phyloP scores from a whole-genome alignment of 2,888 invertebrate genomes.

The Emmelina monodactyla region DNA sequence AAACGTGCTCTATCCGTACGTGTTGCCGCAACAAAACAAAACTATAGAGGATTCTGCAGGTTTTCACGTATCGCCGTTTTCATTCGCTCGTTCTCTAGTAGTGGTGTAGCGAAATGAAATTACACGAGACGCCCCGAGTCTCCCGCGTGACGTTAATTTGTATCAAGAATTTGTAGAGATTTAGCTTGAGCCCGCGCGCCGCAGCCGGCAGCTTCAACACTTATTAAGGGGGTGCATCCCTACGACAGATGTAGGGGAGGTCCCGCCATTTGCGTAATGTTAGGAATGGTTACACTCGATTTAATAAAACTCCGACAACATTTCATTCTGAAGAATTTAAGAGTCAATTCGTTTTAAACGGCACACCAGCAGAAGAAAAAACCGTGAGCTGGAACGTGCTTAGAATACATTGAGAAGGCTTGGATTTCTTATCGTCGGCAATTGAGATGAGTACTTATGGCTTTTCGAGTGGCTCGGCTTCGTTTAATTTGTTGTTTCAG shows the following conservation, averaged over 20 bases:
- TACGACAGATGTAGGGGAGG: slow-evolving; percentile 66
- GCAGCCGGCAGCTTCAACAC: slow-evolving; percentile 64
- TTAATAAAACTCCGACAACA: slow-evolving; percentile 65
- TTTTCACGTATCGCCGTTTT: slow-evolving; percentile 15
- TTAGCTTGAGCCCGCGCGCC: slow-evolving; percentile 59
- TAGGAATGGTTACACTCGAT: slow-evolving; percentile 66
- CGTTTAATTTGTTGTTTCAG: slow-evolving; percentile 67
- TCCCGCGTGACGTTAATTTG: slow-evolving; percentile 60
- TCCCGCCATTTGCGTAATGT: slow-evolving; percentile 64
- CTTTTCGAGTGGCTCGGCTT: slow-evolving; percentile 65
- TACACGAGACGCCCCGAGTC: slow-evolving; percentile 47
- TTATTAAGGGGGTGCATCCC: slow-evolving; percentile 67
- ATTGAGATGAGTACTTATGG: slow-evolving; percentile 67
- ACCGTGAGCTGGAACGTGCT: slow-evolving; percentile 63
- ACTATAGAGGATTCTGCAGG: slow-evolving; percentile 4
- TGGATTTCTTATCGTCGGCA: slow-evolving; percentile 66
- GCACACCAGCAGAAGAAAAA: slow-evolving; percentile 58
- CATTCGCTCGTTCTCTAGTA: too few relatives aligned
- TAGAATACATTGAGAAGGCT: slow-evolving; percentile 60
- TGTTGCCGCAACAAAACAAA: slow-evolving; percentile 13
- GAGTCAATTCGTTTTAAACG: slow-evolving; percentile 65
- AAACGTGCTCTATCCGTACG: slow-evolving; percentile 1
- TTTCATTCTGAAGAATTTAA: slow-evolving; percentile 65
- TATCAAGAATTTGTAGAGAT: slow-evolving; percentile 67
- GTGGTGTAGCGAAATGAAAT: slow-evolving; percentile 50